Conservation (phyloP, 2,113 vertebrate genomes). For the Scytalopus superciliaris region DNA sequence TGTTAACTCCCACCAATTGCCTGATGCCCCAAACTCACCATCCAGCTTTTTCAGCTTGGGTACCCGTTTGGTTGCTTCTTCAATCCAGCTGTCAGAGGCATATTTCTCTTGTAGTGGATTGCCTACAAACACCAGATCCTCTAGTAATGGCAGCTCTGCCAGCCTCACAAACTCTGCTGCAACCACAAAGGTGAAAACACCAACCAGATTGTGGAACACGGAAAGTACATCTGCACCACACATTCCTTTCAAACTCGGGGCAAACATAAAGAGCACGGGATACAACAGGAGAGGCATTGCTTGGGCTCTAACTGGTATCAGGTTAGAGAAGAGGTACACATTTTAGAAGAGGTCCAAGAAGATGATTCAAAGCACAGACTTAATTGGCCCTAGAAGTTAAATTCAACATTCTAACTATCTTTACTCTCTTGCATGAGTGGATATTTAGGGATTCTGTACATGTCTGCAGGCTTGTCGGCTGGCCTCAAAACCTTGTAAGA, state of each 20-base stretch:
- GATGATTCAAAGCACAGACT: not conserved
- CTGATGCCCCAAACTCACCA: constrained; percentile 73
- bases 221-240: not conserved
- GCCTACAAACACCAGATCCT: constrained; percentile 93
- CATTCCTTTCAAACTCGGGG: not conserved
- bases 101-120: constrained; percentile 95
- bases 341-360: not conserved
- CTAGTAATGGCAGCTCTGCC: constrained; percentile 85
- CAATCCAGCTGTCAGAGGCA: constrained; percentile 86
- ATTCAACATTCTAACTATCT: not conserved
- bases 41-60: constrained; percentile 92
- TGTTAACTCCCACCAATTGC: not conserved
- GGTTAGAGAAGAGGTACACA: not conserved
- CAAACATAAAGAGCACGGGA: not conserved
- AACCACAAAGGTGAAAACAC: constrained; percentile 55
- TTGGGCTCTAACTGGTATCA: not conserved
- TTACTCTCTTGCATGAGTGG: not conserved
- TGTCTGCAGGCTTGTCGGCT: not conserved
- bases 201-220: not conserved
- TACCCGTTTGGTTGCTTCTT: constrained; percentile 89
- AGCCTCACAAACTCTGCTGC: constrained; percentile 89
- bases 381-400: not conserved
- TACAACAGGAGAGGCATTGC: not conserved
- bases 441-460: not conserved
- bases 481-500: not conserved